Conservation (phyloP, 2,113 vertebrate genomes). For the Oreocharis arfaki region DNA sequence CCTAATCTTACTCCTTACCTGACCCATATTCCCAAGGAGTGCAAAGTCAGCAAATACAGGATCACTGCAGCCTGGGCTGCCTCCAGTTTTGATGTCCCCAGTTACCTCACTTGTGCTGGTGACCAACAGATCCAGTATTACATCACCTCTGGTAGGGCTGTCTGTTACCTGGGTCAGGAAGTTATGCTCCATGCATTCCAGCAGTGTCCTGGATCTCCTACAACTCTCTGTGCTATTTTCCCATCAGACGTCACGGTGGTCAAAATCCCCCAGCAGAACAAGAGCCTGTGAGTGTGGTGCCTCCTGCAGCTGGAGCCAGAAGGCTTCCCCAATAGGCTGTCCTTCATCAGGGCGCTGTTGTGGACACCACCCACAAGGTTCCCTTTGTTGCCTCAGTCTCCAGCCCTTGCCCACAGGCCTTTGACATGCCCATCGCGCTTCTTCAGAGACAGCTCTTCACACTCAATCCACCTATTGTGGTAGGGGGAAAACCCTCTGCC, state of each 20-base stretch:
- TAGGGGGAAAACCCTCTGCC: neutral
- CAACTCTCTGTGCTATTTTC: neutral
- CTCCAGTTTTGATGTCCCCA: too few relatives aligned
- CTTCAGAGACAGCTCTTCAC: neutral
- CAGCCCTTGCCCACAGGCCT: neutral
- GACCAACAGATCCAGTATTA: neutral
- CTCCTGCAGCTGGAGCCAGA: neutral
- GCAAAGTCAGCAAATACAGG: neutral
- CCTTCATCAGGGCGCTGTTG: too few relatives aligned
- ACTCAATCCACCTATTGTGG: neutral
- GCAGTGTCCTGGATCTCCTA: too few relatives aligned
- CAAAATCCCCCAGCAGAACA: neutral
- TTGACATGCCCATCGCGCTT: neutral
- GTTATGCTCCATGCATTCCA: neutral
- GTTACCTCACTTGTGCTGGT: neutral
- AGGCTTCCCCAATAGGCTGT: neutral
- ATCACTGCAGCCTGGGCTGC: neutral
- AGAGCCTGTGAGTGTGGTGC: neutral
- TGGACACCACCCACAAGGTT: neutral
- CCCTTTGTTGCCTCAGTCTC: neutral
- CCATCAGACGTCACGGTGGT: neutral
- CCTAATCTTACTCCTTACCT: neutral
- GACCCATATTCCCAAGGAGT: neutral
- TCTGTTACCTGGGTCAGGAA: neutral
- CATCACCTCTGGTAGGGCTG: neutral